Evolutionary conservation across 1,140 invertebrate genomes (phyloP), one percentile per base, ranked within the genome.

Genomic region (Brachionus manjavacas): DNA sequence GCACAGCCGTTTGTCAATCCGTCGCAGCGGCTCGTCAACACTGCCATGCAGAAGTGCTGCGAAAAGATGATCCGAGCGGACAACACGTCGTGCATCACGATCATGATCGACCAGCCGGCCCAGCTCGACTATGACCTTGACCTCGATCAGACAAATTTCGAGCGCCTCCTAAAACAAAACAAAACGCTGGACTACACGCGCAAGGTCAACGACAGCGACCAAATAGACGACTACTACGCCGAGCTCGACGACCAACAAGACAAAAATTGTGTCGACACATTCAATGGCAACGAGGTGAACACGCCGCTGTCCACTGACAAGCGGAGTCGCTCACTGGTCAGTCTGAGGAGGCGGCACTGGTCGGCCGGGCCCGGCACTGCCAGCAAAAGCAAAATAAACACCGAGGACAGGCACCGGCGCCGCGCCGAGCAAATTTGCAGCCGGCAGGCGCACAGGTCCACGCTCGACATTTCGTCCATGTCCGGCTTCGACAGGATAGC

Each of bases 51-150:
- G 85, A 89, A 87, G 80, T 92, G 91, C 89, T 86, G 87, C 55
- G 86, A 88, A 16, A 94, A 95, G 92, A 92, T 94, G 87, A 92
- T 97, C 91, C 91, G 95, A 41, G 95, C 96, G 9, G 96, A 98
- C 89, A 98, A 98, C 88, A 97, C 95, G 3, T 96, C 94, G 79
- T 95, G 95, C 60, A 94, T 98, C 6, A 96, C 95, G 43, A 91
- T 97, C 23, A 94, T 97, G 92, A 91, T 97, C 72, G 95, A 97
- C 89, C 95, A 95, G 83, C 94, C 95, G 6, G 94, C 31, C 16
- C 16, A 66, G 9, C 52, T 41, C 23, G 79, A 81, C 23, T 25
- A 64, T 12, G 16, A 81, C 16, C 14, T 28, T 41, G 39, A 81
- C 35, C 16, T 76, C 4, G 9, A 76, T 25, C 41, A 28, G 39